A percentile compares a stretch with the other conserved stretches of the same genome.
Evolutionary conservation across 2,797 vertebrate species (phyloP).

Genomic region (Galaxias olidus): DNA sequence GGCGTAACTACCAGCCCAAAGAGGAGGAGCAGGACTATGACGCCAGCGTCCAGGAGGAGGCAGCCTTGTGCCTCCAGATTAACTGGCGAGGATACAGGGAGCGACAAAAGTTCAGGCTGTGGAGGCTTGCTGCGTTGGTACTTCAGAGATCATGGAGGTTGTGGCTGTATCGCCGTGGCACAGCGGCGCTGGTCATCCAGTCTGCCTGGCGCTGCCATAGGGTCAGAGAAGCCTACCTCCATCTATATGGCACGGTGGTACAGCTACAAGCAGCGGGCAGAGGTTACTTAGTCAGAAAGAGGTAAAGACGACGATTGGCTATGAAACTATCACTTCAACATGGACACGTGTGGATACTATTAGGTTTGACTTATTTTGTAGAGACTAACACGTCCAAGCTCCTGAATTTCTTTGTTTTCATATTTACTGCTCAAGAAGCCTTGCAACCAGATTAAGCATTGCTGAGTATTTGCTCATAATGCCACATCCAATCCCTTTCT

Average conservation of each 20-base stretch:
- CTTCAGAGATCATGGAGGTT: conserved; percentile 87
- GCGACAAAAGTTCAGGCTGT: conserved; percentile 76
- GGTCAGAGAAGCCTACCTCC: conserved; percentile 66
- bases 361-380: neutral
- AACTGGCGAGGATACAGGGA: conserved; percentile 85
- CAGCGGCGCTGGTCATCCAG: conserved; percentile 84
- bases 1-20: conserved; percentile 76
- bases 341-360: neutral
- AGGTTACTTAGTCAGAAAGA: conserved; percentile 80
- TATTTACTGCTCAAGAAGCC: conserved; percentile 31
- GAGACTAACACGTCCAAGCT: neutral
- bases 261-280: conserved; percentile 81
- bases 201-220: conserved; percentile 83
- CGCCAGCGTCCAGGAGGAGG: conserved; percentile 62
- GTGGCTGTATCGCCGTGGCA: conserved; percentile 56
- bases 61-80: conserved; percentile 82
- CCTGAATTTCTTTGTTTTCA: conserved; percentile 10
- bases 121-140: conserved; percentile 78
- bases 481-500: conserved; percentile 2
- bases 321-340: neutral
- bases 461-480: conserved; percentile 43
- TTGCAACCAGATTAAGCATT: conserved; percentile 55
- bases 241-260: conserved; percentile 65
- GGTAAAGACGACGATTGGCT: conserved; percentile 69
- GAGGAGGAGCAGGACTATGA: conserved; percentile 56